Base-by-base conservation (phyloP, 2,888 invertebrate species). In the Polyommatus icarus region DNA sequence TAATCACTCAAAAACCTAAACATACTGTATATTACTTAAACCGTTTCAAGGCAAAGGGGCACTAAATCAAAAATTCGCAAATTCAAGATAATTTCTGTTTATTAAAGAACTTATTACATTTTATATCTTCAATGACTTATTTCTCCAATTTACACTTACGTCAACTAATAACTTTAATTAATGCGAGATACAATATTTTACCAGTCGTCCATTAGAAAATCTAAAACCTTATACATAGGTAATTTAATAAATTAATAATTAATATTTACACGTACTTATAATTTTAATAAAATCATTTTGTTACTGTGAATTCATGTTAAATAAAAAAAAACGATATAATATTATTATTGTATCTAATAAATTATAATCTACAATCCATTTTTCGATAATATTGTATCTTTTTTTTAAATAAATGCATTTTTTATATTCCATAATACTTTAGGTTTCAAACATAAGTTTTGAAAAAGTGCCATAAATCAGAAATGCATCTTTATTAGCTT, bases 211-310 rank as follows among this genome's bases (percentile, higher is more conserved):
- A 84, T 87, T 87, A 88, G 85, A 88, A 89, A 88, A 87, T 87
- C 87, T 88, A 87, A 84, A 83, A 79, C 29, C 75, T 75, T 75
- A 73, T 20, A 75, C 75, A 54, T 54, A 67, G 29, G 67, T 32
- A 79, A 80, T 81, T 83, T 84, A 90, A 90, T 89, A 89, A 89
- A 87, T 89, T 89, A 90, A 83, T 85, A 83, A 84, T 85, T 84
- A 82, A 79, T 84, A 87, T 84, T 84, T 83, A 84, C 82, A 84
- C 61, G 76, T 78, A 81, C 81, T 84, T 86, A 85, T 84, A 84
- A 78, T 76, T 77, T 29, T 77, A 36, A 20, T 36, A 32, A 40
- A 71, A n/a, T 40, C 8, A n/a, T 20, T 73, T 40, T 20, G 20
- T 46, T 20, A 32, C 18, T 20, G 59, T 32, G 29, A 61, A 61